Evolutionary conservation across 2,797 vertebrate genomes (phyloP).

Genomic region (Spinus pinus): DNA sequence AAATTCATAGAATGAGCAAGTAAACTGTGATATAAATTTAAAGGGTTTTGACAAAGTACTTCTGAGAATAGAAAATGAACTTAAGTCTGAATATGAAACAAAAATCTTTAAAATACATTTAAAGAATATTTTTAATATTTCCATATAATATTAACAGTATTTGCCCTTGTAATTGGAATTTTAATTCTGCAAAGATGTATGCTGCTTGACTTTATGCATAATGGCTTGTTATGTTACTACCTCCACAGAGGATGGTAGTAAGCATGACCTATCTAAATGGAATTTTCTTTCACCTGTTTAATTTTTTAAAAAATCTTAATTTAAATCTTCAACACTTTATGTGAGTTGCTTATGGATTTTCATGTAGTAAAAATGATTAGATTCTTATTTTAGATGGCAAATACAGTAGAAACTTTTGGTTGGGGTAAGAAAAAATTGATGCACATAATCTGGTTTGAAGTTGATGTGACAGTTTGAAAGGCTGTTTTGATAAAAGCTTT

Average conservation of each 20-base stretch:
- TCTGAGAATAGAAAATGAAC: neutral
- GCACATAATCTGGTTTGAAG: neutral
- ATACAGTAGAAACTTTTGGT: neutral
- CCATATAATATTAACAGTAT: neutral
- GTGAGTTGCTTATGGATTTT: neutral
- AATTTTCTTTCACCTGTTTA: neutral
- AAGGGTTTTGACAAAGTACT: neutral
- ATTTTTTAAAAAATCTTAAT: neutral
- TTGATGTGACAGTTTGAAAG: constrained; percentile 20
- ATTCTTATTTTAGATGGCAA: constrained; percentile 1
- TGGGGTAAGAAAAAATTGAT: neutral
- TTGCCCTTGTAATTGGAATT: neutral
- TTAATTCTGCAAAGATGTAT: neutral
- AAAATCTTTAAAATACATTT: neutral
- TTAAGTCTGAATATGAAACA: neutral
- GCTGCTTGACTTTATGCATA: neutral
- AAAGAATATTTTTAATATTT: neutral
- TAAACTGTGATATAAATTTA: neutral
- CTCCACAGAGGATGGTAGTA: neutral
- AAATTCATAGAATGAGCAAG: neutral
- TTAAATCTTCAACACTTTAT: neutral
- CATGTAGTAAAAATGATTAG: neutral
- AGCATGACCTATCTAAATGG: neutral
- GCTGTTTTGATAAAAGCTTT: constrained; percentile 25
- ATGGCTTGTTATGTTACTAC: neutral